Conservation (phyloP, 2,888 invertebrate species). For the Galeopsomyia nigrocyanea region DNA sequence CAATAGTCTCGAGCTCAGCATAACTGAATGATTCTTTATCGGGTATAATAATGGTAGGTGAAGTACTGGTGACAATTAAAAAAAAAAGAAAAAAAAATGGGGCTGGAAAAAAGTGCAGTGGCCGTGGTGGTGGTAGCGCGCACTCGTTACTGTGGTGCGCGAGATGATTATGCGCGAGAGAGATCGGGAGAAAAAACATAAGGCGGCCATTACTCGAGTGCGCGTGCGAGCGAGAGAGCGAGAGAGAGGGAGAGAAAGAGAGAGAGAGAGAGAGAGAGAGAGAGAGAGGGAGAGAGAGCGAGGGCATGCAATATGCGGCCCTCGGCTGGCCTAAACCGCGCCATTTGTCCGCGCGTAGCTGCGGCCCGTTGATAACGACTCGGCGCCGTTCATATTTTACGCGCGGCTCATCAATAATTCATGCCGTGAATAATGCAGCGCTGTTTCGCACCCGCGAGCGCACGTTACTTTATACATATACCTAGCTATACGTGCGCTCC, state of each 20-base stretch:
- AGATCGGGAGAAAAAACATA: slow-evolving; percentile 17
- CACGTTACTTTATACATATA: slow-evolving; percentile 50
- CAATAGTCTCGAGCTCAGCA: background rate
- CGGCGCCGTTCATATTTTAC: slow-evolving; percentile 67
- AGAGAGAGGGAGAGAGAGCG: too few relatives aligned
- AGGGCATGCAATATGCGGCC: too few relatives aligned
- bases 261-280: too few relatives aligned
- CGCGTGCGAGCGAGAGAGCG: background rate
- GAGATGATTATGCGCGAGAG: background rate
- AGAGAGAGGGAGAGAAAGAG: too few relatives aligned
- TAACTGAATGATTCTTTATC: slow-evolving; percentile 29
- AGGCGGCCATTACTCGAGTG: slow-evolving; percentile 35
- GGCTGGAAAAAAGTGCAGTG: slow-evolving; percentile 25
- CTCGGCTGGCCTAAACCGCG: slow-evolving; percentile 40
- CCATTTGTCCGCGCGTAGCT: slow-evolving; percentile 48
- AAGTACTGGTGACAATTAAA: slow-evolving; percentile 13
- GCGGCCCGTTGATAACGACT: slow-evolving; percentile 67
- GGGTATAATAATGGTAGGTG: background rate
- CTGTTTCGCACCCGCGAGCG: slow-evolving; percentile 57
- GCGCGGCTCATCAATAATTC: slow-evolving; percentile 68
- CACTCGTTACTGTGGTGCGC: background rate
- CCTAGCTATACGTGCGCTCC: slow-evolving; percentile 40
- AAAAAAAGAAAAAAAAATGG: too few relatives aligned
- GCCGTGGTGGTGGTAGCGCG: background rate
- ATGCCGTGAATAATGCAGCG: slow-evolving; percentile 67